Evolutionary conservation across 2,888 invertebrate genomes (phyloP).

Genomic region (Drosophila melanosoma): DNA sequence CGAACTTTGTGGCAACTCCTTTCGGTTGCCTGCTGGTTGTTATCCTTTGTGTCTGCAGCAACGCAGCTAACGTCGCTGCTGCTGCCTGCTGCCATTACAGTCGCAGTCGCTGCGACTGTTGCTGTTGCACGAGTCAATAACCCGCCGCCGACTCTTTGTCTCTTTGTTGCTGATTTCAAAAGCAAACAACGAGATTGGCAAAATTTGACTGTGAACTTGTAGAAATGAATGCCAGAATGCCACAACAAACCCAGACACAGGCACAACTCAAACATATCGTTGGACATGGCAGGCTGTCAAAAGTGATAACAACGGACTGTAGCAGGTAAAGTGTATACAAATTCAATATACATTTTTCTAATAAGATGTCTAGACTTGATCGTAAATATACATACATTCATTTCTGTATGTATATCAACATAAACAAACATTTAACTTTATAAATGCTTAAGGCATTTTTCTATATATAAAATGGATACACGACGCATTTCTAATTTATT

Average conservation of each 20-base stretch:
- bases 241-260: constrained; percentile 48
- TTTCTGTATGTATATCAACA: neutral
- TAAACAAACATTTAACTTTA: neutral
- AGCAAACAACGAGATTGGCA: constrained; percentile 14
- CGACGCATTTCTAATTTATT: neutral
- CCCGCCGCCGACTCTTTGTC: constrained; percentile 49
- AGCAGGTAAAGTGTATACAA: constrained; percentile 59
- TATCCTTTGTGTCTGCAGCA: constrained; percentile 57
- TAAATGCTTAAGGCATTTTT: neutral
- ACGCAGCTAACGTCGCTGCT: constrained; percentile 11
- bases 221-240: constrained; percentile 49
- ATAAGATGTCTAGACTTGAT: neutral
- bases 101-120: constrained; percentile 1
- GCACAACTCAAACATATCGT: constrained; percentile 64
- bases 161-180: constrained; percentile 15
- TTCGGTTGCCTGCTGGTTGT: neutral
- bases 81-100: constrained; percentile 1
- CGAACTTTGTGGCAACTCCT: constrained; percentile 14
- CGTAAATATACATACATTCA: neutral
- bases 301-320: constrained; percentile 59
- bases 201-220: constrained; percentile 3
- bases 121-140: constrained; percentile 47
- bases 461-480: neutral
- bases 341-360: neutral
- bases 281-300: constrained; percentile 61